Percentiles rank a stretch among this genome's conserved stretches.
Evolutionary conservation across 2,888 invertebrate species (phyloP).

Genomic region (Pecten maximus): DNA sequence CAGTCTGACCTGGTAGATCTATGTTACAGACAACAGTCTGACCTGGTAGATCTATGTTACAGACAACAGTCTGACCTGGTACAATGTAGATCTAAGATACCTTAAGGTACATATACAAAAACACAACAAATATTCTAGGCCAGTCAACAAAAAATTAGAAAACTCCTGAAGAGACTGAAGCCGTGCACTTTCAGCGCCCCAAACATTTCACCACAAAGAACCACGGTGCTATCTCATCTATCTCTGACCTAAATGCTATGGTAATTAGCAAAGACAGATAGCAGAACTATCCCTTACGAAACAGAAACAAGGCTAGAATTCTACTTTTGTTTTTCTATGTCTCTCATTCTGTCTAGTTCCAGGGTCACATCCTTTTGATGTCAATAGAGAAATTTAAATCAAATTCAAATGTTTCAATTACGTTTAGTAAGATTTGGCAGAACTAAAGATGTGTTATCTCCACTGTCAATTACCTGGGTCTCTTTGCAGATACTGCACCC

Average conservation of each 20-base stretch:
- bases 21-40: too few relatives aligned
- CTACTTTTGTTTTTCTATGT: conserved; percentile 10
- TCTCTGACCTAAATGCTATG: neutral
- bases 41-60: too few relatives aligned
- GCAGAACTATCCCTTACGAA: neutral
- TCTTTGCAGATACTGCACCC: neutral
- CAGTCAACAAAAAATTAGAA: neutral
- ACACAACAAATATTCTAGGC: neutral
- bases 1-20: too few relatives aligned
- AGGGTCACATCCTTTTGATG: conserved; percentile 14
- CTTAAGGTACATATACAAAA: neutral
- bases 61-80: too few relatives aligned
- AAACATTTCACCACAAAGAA: neutral
- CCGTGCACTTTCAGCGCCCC: neutral
- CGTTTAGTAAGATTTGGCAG: neutral
- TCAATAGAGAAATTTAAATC: conserved; percentile 4
- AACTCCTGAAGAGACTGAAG: neutral
- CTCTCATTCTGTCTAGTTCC: neutral
- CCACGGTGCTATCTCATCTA: neutral
- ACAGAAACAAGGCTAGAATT: neutral
- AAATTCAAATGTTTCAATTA: conserved; percentile 24
- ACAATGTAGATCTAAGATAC: too few relatives aligned
- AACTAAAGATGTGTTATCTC: neutral
- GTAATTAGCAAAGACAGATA: conserved; percentile 35
- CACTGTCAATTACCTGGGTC: neutral